Evolutionary conservation across 1,140 invertebrate genomes (phyloP), one percentile per base, ranked within the genome.

Genomic region (Zaprionus nigranus): DNA sequence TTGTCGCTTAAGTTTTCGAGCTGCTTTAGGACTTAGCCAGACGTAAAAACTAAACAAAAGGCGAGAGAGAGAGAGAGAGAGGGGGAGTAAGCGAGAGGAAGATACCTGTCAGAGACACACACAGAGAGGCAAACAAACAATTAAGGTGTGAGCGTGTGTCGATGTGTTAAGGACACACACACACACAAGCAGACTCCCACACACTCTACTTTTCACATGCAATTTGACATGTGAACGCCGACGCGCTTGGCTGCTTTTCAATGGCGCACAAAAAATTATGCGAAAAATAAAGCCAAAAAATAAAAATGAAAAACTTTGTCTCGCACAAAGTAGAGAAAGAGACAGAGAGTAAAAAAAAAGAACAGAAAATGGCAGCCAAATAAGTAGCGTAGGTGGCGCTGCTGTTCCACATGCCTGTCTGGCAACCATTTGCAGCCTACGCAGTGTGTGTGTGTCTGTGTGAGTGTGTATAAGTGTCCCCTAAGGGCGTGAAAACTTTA

Each of bases 41-140:
- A 87, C 84, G 78, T 88, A 76, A 88, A 87, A 88, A 88, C 81
- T 90, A 88, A 88, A 88, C 84, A 88, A 88, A 88, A 81, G 84
- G 30, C 36, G 34, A 83, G 51, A 63, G 63, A 60, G 68, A 59
- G 60, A 60, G 61, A 46, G 66, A 65, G 34, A 69, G 24, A 40
- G 20, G 20, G 30, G 3, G 15, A 13, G 5, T n/a, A n/a, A 12
- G n/a, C 3, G n/a, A 3, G 20, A 7, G 30, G 56, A 17, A 17
- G 40, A 46, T 7, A 53, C 3, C 61, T 75, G 59, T 70, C 30
- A 66, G 61, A 75, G 59, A 69, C 68, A 73, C 68, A 73, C 38
- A 46, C n/a, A 17, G 40, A 7, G 34, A 73, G 30, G 49, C 84
- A 87, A 86, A 88, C 84, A 87, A 88, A 90, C 85, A 88, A 88